These are phyloP conservation scores for Trissonchulus latispiculum DNA, from an alignment of 2,888 invertebrate genomes.

Conservation along the genomic window DNA sequence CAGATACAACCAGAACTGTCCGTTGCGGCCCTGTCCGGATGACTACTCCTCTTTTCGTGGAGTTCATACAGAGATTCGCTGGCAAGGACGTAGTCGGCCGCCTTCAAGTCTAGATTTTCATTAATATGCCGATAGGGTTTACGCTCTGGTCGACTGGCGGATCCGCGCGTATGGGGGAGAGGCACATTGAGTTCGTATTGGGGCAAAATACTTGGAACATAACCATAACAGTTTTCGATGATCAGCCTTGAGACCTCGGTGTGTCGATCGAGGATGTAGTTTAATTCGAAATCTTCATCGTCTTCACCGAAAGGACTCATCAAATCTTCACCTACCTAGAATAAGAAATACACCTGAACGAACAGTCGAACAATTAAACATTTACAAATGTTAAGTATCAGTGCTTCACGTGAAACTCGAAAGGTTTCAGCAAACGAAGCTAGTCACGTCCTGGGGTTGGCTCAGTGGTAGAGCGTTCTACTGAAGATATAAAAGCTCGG, in stretches of 20 bases:
- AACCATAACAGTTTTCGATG: neutral
- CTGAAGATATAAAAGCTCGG: too few species aligned
- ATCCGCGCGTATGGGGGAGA: slow-evolving; percentile 6
- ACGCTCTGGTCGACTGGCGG: neutral
- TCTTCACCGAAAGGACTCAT: slow-evolving; percentile 18
- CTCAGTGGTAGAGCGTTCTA: too few species aligned
- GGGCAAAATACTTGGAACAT: neutral
- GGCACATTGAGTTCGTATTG: neutral
- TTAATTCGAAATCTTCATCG: slow-evolving; percentile 16
- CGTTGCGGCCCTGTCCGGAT: neutral
- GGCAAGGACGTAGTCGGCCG: neutral
- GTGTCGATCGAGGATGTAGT: slow-evolving; percentile 12
- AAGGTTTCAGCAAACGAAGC: too few species aligned
- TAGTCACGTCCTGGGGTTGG: too few species aligned
- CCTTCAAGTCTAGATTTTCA: neutral
- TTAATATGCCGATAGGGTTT: neutral
- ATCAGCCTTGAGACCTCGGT: slow-evolving; percentile 9
- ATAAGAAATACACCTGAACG: too few species aligned
- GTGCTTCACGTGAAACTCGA: too few species aligned
- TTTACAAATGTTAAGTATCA: too few species aligned
- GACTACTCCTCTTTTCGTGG: neutral
- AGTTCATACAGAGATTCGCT: neutral
- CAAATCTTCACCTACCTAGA: slow-evolving; percentile 16
- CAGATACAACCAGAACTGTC: neutral
- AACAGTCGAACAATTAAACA: too few species aligned